Evolutionary conservation across 2,888 invertebrate species (phyloP).

Genomic region (Lasioglossum vierecki): DNA sequence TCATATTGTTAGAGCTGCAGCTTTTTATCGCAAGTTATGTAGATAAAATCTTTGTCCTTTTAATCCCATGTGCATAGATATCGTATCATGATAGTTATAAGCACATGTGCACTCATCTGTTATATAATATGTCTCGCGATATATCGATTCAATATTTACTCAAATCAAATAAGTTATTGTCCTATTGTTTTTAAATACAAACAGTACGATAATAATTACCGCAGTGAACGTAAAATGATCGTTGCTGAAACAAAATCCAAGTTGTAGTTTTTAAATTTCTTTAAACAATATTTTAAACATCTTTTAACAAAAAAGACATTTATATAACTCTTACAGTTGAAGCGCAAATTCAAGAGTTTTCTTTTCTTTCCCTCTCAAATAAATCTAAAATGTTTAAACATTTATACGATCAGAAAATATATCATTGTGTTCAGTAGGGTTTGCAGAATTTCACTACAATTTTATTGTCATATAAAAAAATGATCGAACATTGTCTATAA

Average conservation of each 20-base stretch:
- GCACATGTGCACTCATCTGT: background rate
- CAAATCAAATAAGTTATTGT: background rate
- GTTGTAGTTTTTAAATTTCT: background rate
- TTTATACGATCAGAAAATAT: background rate
- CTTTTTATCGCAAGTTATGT: background rate
- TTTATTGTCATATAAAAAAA: background rate
- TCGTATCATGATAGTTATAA: background rate
- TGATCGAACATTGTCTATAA: background rate
- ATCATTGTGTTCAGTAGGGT: background rate
- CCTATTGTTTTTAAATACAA: no score
- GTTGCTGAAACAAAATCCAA: no score
- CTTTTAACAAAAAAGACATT: background rate
- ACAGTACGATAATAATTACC: no score
- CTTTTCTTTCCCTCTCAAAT: background rate
- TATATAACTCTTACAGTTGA: no score
- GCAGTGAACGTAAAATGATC: no score
- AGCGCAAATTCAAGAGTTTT: no score
- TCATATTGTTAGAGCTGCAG: background rate
- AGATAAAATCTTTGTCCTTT: background rate
- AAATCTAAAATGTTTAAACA: background rate
- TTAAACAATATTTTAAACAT: background rate
- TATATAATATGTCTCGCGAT: background rate
- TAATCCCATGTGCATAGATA: background rate
- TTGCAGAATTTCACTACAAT: background rate
- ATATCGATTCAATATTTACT: slow-evolving; percentile 4